Conservation (phyloP, 2,888 invertebrate genomes). For the Apotomis capreana region DNA sequence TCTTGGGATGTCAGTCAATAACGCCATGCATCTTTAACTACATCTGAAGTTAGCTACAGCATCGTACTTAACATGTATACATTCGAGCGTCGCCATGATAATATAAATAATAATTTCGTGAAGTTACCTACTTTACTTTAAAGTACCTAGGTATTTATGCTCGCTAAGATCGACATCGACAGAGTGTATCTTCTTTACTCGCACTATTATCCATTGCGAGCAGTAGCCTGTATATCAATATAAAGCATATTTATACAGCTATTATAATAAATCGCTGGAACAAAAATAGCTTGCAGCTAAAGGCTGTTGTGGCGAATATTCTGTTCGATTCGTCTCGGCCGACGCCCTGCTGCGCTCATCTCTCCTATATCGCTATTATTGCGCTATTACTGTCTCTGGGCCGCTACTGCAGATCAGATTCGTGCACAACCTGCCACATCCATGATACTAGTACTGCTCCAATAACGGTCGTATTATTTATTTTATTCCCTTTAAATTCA, state of each 20-base stretch:
- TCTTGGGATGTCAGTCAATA: too few relatives aligned
- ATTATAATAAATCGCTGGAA: slow-evolving; percentile 59
- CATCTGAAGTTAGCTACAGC: too few relatives aligned
- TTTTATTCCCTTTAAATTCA: slow-evolving; percentile 50
- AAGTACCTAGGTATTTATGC: too few relatives aligned
- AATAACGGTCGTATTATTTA: slow-evolving; percentile 58
- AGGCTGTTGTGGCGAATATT: slow-evolving; percentile 52
- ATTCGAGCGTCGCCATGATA: too few relatives aligned
- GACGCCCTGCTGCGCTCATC: slow-evolving; percentile 69
- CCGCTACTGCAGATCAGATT: slow-evolving; percentile 72
- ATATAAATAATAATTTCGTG: too few relatives aligned
- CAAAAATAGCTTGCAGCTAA: slow-evolving; percentile 47
- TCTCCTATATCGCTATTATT: slow-evolving; percentile 70
- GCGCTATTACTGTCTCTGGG: slow-evolving; percentile 65
- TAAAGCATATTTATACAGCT: slow-evolving; percentile 44
- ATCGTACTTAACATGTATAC: too few relatives aligned
- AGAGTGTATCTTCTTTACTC: too few relatives aligned
- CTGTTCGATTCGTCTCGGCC: slow-evolving; percentile 54
- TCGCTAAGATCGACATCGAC: too few relatives aligned
- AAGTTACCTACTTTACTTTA: too few relatives aligned
- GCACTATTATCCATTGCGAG: neutral
- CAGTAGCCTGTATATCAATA: slow-evolving; percentile 25
- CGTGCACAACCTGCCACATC: slow-evolving; percentile 65
- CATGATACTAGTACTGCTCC: slow-evolving; percentile 43
- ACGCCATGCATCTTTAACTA: too few relatives aligned